Base-by-base conservation (phyloP, 2,113 vertebrate genomes). In the Astur gentilis region DNA sequence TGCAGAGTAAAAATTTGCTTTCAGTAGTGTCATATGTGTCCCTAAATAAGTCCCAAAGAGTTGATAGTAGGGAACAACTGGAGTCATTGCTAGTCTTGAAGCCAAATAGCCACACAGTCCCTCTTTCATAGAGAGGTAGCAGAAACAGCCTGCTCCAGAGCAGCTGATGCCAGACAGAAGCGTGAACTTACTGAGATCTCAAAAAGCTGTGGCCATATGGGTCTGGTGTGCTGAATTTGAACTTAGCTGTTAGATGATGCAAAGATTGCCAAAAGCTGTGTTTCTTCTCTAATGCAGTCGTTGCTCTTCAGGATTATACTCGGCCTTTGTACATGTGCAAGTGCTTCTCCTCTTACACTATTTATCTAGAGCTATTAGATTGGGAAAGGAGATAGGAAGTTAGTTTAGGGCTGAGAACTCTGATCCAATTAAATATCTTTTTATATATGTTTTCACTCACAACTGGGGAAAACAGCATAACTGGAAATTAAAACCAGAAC, bases 301-400 rank as follows among this genome's bases (percentile, higher is more conserved):
- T 64, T 50, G 38, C 17, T 45, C 12, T 66, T 60, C 11, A 61
- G 85, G 34, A 27, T 65, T 54, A 17, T 29, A 15, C 16, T n/a
- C 0, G 0, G 29, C 19, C 13, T 20, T 55, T 60, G n/a, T 19
- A 22, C 0, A 0, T 11, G 6, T 19, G 50, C 4, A 58, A 60
- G 52, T 10, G 45, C n/a, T 84, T 49, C 26, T 71, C 12, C 32
- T 60, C 52, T 36, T 60, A 60, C 5, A 4, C 16, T 13, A 4
- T 54, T 25, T 31, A 29, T 18, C 14, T 31, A 60, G 32, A n/a
- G 23, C 27, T 71, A 20, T 58, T 76, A 31, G 45, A n/a, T 4
- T 36, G 54, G n/a, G 54, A 67, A 54, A 62, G 38, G 45, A 61
- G 15, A 15, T 19, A 31, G 13, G 36, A 69, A 67, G 42, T 61